Conservation (phyloP, 1,140 invertebrate genomes). For the Macrobrachium rosenbergii region DNA sequence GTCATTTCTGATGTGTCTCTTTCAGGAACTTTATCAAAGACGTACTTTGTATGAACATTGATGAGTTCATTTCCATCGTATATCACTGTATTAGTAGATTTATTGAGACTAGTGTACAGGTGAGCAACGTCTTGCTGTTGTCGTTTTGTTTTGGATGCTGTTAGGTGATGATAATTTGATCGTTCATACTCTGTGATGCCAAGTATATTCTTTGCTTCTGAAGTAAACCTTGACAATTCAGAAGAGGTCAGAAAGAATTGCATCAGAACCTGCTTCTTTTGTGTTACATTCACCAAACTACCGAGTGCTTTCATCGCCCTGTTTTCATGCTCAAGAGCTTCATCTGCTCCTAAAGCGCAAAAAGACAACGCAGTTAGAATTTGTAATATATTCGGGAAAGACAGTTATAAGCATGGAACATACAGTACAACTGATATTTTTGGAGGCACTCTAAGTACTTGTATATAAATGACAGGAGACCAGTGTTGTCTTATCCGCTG, state of each 20-base stretch:
- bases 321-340: slow-evolving; percentile 31
- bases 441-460: too few relatives aligned
- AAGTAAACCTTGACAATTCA: background rate
- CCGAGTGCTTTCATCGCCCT: background rate
- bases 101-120: slow-evolving; percentile 9
- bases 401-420: too few relatives aligned
- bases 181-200: slow-evolving; percentile 2
- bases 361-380: too few relatives aligned
- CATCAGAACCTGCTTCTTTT: slow-evolving; percentile 1
- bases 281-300: slow-evolving; percentile 22
- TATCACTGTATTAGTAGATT: slow-evolving; percentile 23
- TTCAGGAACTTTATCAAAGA: slow-evolving; percentile 21
- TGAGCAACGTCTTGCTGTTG: slow-evolving; percentile 15
- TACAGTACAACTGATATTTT: too few relatives aligned
- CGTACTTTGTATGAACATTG: background rate
- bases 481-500: too few relatives aligned
- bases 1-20: slow-evolving; percentile 16
- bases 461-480: too few relatives aligned
- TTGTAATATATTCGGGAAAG: too few relatives aligned
- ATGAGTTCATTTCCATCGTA: background rate
- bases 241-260: background rate
- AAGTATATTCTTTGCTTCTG: slow-evolving; percentile 25
- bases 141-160: slow-evolving; percentile 5
- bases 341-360: background rate
- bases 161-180: slow-evolving; percentile 5